These are phyloP conservation scores for Polymixis lichenea DNA, from an alignment of 2,888 invertebrate species.

Conservation along the genomic window DNA sequence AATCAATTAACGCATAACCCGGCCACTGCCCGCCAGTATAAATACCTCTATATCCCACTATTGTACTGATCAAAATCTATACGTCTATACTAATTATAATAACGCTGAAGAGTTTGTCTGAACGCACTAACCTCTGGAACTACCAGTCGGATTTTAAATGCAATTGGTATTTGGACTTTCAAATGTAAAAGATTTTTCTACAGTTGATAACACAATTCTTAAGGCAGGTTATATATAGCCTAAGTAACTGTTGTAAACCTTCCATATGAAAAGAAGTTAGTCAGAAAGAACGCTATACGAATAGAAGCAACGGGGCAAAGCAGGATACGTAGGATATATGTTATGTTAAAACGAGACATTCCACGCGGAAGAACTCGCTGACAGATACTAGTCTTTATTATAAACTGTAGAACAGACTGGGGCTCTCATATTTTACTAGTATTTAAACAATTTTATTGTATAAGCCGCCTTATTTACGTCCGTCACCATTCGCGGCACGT, in stretches of 20 bases:
- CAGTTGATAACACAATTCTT: too few species aligned
- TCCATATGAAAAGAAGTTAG: too few species aligned
- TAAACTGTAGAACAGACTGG: background rate
- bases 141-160: too few species aligned
- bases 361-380: too few species aligned
- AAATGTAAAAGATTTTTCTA: too few species aligned
- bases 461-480: conserved; percentile 35
- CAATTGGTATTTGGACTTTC: too few species aligned
- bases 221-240: too few species aligned
- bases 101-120: background rate
- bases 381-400: background rate
- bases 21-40: background rate
- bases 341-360: too few species aligned
- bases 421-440: background rate
- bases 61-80: background rate
- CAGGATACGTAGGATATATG: too few species aligned
- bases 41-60: background rate
- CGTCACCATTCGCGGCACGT: conserved; percentile 50
- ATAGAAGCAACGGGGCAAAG: too few species aligned
- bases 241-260: too few species aligned
- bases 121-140: background rate
- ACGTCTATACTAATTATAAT: background rate
- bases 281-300: too few species aligned
- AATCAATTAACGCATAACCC: background rate
- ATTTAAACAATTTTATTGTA: conserved; percentile 26